Evolutionary conservation across 2,888 invertebrate species (phyloP), one percentile per base, ranked within the genome.

Genomic region (Drepanosiphum platanoidis): DNA sequence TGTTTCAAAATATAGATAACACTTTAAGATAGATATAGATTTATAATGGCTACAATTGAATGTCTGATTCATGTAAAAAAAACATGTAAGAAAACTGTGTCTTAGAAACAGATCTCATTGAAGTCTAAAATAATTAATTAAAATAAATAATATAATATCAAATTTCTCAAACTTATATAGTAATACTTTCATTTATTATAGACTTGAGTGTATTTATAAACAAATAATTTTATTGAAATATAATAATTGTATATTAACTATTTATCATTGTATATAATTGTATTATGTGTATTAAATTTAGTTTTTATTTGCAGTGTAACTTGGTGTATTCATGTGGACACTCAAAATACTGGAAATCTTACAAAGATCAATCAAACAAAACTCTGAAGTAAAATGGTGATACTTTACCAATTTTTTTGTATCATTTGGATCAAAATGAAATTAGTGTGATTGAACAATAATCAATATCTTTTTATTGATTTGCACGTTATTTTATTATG

Each of bases 401-500:
- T 84, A 68, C 32, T 18, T 5, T 30, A 84, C 3, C 22, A 84
- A 36, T 30, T 66, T 39, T 39, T 58, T 66, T 36, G n/a, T 58
- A 77, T 68, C 68, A 84, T 46, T 68, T 72, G 68, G 75, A 84
- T 84, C 75, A 84, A 84, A 84, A 39, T 30, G 22, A 84, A 52
- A 77, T 72, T 84, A 52, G 84, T 84, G 77, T 77, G 66, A 83
- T 83, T 74, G 77, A 68, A 84, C 84, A 84, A 84, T 84, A 84
- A 77, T 77, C 77, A 77, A 84, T 84, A 68, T 9, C n/a, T 58
- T 68, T 75, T 34, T 74, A 68, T 84, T 84, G 68, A 84, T 84
- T 84, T 68, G 84, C 84, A 84, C 84, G 15, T 77, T 72, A 61
- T 81, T 52, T 75, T 84, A 66, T 68, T 75, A 72, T 52, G 34